phyloP scores from a whole-genome alignment of 1,140 invertebrate genomes.

The Portunus trituberculatus region DNA sequence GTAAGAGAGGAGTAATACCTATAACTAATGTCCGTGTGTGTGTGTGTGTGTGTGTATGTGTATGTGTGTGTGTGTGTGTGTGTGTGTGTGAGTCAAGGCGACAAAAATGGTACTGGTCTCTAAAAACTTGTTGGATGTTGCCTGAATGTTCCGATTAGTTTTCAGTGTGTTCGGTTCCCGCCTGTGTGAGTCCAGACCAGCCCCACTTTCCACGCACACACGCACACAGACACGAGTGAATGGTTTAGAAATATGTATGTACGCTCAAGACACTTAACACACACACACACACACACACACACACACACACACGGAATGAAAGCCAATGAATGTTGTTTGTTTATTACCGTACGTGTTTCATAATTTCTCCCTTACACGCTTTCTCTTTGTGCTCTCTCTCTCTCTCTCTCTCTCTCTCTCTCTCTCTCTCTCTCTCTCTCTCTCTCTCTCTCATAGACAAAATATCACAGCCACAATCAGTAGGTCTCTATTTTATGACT shows the following conservation, averaged over 20 bases:
- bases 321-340: background rate
- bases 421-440: too few relatives aligned
- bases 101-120: background rate
- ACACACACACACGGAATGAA: background rate
- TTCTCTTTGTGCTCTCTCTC: too few relatives aligned
- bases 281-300: background rate
- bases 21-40: background rate
- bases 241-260: background rate
- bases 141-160: background rate
- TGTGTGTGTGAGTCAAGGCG: background rate
- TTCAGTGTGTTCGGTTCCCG: background rate
- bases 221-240: background rate
- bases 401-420: too few relatives aligned
- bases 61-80: too few relatives aligned
- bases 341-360: constrained; percentile 12
- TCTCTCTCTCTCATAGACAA: too few relatives aligned
- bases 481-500: too few relatives aligned
- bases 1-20: background rate
- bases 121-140: background rate
- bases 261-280: background rate
- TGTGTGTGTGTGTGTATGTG: too few relatives aligned
- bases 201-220: background rate
- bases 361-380: background rate
- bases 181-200: background rate
- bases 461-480: too few relatives aligned